Evolutionary conservation across 2,888 invertebrate genomes (phyloP), one percentile per base, ranked within the genome.

Genomic region (Tetropium fuscum): DNA sequence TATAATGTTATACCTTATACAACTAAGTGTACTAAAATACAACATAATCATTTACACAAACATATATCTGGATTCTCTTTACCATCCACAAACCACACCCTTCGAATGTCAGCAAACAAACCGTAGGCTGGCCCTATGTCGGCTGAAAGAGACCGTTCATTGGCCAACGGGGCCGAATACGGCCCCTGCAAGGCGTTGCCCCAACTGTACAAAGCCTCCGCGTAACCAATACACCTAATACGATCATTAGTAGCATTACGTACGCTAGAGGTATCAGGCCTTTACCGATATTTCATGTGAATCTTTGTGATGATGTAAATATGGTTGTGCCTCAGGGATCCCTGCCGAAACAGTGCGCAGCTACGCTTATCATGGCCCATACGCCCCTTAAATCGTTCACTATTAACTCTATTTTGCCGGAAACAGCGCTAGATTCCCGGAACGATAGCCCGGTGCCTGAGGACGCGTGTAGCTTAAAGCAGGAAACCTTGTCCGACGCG

Each of bases 371-470:
- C 60, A 86, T 87, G 85, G 86, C 88, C 57, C 84, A 87, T 38
- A 85, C 87, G 57, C 87, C 88, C 2, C 79, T 88, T 1, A 89
- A 88, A 83, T 92, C 87, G 77, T 94, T 94, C 83, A 90, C 91
- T 74, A 94, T 94, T 76, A 90, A 90, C 77, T 88, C 91, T 73
- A 88, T 94, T 68, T 83, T 94, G 55, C 77, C 83, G 60, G 80
- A 83, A 63, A 76, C 83, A 2, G 83, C 56, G 40, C 30, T 61
- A 34, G 70, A 66, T 38, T 62, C 58, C 30, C 60, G 55, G 54
- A 62, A 47, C 22, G 59, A 7, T 27, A 55, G 53, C 27, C 15
- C 57, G 7, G 62, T 53, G 20, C 58, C 60, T 30, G 64, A 59
- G 4, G 59, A 63, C 11, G 55, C 62, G 36, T 51, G 56, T 43